Conservation (phyloP, 2,113 vertebrate genomes). For the Siphamia tubifer region DNA sequence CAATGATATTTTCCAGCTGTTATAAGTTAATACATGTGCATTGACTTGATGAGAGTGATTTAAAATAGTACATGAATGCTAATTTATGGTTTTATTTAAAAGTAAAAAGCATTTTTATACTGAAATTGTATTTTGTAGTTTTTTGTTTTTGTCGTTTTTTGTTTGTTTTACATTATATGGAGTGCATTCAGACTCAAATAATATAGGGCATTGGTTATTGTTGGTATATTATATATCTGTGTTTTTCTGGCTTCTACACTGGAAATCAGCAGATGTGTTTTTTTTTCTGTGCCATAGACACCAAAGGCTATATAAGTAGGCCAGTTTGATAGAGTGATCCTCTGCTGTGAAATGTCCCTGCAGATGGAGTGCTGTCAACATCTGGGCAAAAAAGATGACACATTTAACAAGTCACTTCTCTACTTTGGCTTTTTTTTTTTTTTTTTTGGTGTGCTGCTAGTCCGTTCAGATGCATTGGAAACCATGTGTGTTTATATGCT, state of each 20-base stretch:
- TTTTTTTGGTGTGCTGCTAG: background rate
- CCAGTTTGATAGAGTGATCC: conserved; percentile 57
- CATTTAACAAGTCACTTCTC: background rate
- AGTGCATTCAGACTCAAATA: background rate
- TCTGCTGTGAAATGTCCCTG: conserved; percentile 26
- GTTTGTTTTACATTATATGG: background rate
- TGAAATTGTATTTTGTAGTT: background rate
- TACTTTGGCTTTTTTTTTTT: background rate
- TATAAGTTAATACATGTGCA: background rate
- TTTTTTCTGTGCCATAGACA: conserved; percentile 32
- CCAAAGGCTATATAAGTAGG: conserved; percentile 50
- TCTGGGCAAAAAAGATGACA: conserved; percentile 11
- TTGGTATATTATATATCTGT: background rate
- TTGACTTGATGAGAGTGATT: background rate
- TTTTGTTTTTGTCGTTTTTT: background rate
- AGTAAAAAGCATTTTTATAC: background rate
- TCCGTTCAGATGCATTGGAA: no score
- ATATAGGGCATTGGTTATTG: conserved; percentile 3
- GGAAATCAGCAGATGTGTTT: conserved; percentile 13
- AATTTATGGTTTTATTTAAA: background rate
- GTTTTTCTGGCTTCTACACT: conserved; percentile 8
- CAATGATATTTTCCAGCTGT: background rate
- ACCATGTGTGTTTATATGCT: background rate
- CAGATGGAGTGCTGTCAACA: conserved; percentile 43
- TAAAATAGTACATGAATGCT: background rate